A percentile compares a stretch with the other conserved stretches of the same genome.
Conservation (phyloP, 2,797 vertebrate genomes). For the Bradypodion pumilum region DNA sequence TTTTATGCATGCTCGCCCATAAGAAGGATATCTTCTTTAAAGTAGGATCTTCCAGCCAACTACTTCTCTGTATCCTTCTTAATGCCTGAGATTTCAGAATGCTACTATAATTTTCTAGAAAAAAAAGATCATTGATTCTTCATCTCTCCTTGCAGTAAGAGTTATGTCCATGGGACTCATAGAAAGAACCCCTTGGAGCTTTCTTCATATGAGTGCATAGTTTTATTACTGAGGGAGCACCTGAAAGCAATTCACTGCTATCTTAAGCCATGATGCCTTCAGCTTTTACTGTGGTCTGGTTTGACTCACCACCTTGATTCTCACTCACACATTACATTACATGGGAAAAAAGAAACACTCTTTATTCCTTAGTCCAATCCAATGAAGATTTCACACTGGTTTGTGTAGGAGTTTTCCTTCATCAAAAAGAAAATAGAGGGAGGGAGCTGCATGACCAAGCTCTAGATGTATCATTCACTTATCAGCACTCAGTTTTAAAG, state of each 20-base stretch:
- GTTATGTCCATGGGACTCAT: not conserved
- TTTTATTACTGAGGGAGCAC: not conserved
- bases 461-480: not conserved
- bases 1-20: conserved; percentile 44
- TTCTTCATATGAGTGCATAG: not conserved
- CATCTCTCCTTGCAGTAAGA: conserved; percentile 42
- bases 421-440: not conserved
- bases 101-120: conserved; percentile 46
- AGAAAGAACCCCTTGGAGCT: conserved; percentile 1
- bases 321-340: not conserved
- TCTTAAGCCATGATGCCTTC: not conserved
- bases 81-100: conserved; percentile 47
- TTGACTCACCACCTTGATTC: not conserved
- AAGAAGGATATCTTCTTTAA: conserved; percentile 32
- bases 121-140: conserved; percentile 34
- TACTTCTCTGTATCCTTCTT: conserved; percentile 5
- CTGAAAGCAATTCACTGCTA: not conserved
- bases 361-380: not conserved
- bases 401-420: conserved; percentile 4
- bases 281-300: not conserved
- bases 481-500: conserved; percentile 10
- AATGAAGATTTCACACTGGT: conserved; percentile 14
- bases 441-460: not conserved
- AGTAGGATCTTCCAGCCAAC: conserved; percentile 21
- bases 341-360: not conserved